Percentiles rank a stretch among this genome's conserved stretches.
Conservation (phyloP, 2,113 vertebrate genomes). For the Notarius lentiginosus region DNA sequence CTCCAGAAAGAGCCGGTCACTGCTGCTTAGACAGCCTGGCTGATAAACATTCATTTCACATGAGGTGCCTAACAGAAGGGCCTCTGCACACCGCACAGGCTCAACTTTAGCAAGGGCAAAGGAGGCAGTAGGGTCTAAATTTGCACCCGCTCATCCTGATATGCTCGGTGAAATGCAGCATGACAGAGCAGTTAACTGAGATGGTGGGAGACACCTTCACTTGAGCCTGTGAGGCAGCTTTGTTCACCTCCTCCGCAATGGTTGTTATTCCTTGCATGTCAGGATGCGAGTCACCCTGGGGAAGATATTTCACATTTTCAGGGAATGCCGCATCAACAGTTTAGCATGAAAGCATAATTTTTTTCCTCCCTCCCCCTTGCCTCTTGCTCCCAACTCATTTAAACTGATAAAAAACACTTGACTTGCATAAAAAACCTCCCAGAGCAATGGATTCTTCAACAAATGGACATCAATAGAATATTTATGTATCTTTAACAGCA, state of each 20-base stretch:
- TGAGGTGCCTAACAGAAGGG: constrained; percentile 39
- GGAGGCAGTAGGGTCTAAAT: constrained; percentile 20
- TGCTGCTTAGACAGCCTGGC: constrained; percentile 36
- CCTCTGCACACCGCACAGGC: constrained; percentile 28
- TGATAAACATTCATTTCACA: constrained; percentile 57
- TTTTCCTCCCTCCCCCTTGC: background rate
- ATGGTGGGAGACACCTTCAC: constrained; percentile 40
- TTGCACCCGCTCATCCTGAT: constrained; percentile 23
- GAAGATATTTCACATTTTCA: constrained; percentile 52
- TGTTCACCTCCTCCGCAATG: constrained; percentile 41
- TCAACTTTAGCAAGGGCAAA: constrained; percentile 31
- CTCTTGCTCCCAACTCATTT: constrained; percentile 32
- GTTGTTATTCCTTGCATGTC: constrained; percentile 49
- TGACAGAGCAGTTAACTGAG: constrained; percentile 45
- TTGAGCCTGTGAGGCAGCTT: constrained; percentile 39
- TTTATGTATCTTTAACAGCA: constrained; percentile 13
- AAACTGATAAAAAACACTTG: constrained; percentile 37
- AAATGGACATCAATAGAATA: constrained; percentile 1
- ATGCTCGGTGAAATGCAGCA: constrained; percentile 36
- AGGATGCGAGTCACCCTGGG: constrained; percentile 41
- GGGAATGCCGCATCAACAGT: constrained; percentile 51
- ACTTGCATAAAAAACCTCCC: constrained; percentile 8
- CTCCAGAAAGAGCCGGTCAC: constrained; percentile 43
- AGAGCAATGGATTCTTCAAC: background rate
- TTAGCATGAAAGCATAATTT: constrained; percentile 54